Percentiles rank a stretch among this genome's conserved stretches.
Evolutionary conservation across 1,140 invertebrate genomes (phyloP).

Genomic region (Aphidius ervi): DNA sequence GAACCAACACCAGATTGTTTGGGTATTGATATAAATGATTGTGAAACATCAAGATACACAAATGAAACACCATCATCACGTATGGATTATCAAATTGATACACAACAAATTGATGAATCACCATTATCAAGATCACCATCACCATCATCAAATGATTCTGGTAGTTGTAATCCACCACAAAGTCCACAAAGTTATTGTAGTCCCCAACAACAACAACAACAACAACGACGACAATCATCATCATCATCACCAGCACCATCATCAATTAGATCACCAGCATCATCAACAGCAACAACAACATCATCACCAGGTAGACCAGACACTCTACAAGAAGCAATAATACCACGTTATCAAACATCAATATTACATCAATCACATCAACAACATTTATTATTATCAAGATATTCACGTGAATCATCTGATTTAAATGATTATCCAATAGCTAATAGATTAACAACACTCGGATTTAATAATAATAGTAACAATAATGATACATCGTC

Average conservation of each 20-base stretch:
- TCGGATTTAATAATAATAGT: conserved; percentile 33
- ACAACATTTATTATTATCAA: conserved; percentile 30
- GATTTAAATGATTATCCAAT: conserved; percentile 36
- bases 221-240: conserved; percentile 30
- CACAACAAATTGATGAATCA: conserved; percentile 1
- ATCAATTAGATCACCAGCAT: conserved; percentile 41
- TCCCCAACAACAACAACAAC: conserved; percentile 28
- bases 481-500: conserved; percentile 18
- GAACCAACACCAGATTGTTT: conserved; percentile 48
- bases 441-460: conserved; percentile 22
- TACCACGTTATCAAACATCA: conserved; percentile 33
- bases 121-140: conserved; percentile 34
- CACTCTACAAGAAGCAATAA: conserved; percentile 31
- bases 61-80: conserved; percentile 25
- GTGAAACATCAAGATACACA: conserved; percentile 38
- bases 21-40: conserved; percentile 15
- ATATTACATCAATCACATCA: conserved; percentile 20
- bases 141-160: conserved; percentile 40
- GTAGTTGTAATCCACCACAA: conserved; percentile 28
- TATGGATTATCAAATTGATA: conserved; percentile 8
- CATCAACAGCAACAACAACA: conserved; percentile 38
- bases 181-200: conserved; percentile 37
- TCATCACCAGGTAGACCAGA: conserved; percentile 44
- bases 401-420: conserved; percentile 33
- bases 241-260: conserved; percentile 43